Conservation (phyloP, 1,140 invertebrate genomes). For the Varroa destructor region DNA sequence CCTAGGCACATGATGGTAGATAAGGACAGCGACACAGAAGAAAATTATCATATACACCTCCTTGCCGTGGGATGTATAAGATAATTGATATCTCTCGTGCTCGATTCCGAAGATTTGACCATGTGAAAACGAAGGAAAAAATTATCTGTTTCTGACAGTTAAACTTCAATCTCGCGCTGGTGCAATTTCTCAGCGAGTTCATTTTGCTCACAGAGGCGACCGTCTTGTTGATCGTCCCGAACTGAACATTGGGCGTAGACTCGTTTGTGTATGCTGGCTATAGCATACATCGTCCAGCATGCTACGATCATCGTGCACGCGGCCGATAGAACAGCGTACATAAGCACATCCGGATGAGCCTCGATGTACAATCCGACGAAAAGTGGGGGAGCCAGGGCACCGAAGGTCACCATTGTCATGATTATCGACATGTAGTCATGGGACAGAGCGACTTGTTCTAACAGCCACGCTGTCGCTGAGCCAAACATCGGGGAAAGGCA, state of each 20-base stretch:
- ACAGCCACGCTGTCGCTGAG: constrained; percentile 8
- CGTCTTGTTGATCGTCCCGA: too few relatives aligned
- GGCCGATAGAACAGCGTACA: background rate
- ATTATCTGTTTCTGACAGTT: too few relatives aligned
- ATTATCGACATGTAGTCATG: constrained; percentile 19
- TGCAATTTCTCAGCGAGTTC: too few relatives aligned
- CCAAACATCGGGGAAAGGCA: constrained; percentile 6
- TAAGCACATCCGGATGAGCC: background rate
- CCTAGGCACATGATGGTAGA: too few relatives aligned
- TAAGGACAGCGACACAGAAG: too few relatives aligned
- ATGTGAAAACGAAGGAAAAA: too few relatives aligned
- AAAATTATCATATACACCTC: too few relatives aligned
- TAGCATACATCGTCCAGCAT: background rate
- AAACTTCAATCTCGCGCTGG: too few relatives aligned
- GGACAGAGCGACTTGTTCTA: background rate
- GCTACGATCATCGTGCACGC: background rate
- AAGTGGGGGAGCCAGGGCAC: background rate
- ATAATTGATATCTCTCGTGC: too few relatives aligned
- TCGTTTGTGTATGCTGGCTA: background rate
- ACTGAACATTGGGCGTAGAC: background rate
- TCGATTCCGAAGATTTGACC: too few relatives aligned
- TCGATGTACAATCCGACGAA: constrained; percentile 3
- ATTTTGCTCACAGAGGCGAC: too few relatives aligned
- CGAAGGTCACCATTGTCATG: constrained; percentile 23
- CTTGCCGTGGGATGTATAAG: too few relatives aligned